Percentiles rank a stretch among this genome's conserved stretches.
phyloP scores from a whole-genome alignment of 2,797 vertebrate genomes.

The Sciurus carolinensis region DNA sequence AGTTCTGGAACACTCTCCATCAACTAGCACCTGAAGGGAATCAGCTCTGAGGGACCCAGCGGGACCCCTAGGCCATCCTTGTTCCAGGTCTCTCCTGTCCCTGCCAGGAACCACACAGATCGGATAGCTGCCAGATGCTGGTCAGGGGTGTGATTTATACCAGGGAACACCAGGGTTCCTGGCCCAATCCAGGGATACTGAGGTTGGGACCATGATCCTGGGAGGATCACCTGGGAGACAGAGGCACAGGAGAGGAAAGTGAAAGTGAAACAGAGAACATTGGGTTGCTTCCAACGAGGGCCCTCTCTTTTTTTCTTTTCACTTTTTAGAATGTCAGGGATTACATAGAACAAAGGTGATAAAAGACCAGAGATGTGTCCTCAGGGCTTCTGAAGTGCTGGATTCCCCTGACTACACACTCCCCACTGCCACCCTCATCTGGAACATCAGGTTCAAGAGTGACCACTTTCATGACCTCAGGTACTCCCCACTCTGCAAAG shows the following conservation, averaged over 20 bases:
- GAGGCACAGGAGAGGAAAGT: neutral
- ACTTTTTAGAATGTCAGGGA: neutral
- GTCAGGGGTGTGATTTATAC: no score
- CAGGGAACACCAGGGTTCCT: no score
- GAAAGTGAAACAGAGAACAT: neutral
- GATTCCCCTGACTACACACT: neutral
- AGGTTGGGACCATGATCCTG: no score
- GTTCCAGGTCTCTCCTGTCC: neutral
- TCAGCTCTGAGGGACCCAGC: no score
- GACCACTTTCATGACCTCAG: neutral
- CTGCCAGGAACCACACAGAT: neutral
- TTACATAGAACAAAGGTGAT: neutral
- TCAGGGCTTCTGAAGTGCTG: neutral
- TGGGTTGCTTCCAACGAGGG: neutral
- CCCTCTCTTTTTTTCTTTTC: no score
- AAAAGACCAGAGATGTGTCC: neutral
- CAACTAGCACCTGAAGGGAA: no score
- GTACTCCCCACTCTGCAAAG: neutral
- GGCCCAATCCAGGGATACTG: neutral
- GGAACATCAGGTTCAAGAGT: neutral
- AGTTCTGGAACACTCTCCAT: neutral
- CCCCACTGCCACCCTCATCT: no score
- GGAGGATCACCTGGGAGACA: accelerated
- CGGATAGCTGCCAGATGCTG: neutral
- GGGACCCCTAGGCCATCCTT: neutral